Evolutionary conservation across 2,113 vertebrate genomes (phyloP).

Genomic region (Balaenoptera acutorostrata): DNA sequence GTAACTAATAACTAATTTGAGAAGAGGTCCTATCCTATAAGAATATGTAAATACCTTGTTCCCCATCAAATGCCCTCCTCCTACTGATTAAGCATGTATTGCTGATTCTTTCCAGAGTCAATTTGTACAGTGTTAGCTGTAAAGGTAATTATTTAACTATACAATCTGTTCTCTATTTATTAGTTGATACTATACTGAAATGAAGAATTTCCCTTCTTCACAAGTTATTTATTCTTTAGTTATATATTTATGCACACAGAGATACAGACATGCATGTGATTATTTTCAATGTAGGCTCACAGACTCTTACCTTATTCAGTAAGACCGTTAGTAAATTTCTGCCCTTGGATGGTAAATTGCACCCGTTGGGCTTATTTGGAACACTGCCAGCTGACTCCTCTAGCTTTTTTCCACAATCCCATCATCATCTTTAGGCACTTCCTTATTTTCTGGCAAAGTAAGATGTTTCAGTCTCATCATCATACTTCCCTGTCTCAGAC

Average conservation of each 20-base stretch:
- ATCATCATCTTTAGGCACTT: background rate
- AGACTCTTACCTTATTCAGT: background rate
- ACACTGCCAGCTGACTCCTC: background rate
- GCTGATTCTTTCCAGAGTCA: conserved; percentile 15
- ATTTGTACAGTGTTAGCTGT: background rate
- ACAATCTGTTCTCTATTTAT: background rate
- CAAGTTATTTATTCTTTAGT: background rate
- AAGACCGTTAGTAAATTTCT: background rate
- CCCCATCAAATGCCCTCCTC: background rate
- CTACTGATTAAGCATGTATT: background rate
- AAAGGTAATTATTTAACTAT: background rate
- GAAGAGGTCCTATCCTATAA: background rate
- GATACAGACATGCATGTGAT: background rate
- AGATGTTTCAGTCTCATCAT: background rate
- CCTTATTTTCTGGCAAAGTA: background rate
- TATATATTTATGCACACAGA: background rate
- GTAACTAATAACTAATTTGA: conserved; percentile 40
- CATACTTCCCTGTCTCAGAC: background rate
- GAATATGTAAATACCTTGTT: background rate
- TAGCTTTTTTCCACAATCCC: background rate
- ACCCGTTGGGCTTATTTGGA: background rate
- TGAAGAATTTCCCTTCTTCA: background rate
- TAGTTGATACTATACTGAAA: background rate
- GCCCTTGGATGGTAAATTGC: background rate
- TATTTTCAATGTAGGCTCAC: background rate